phyloP scores from a whole-genome alignment of 64 coral and sea anemone species.

The Orbicella faveolata region DNA sequence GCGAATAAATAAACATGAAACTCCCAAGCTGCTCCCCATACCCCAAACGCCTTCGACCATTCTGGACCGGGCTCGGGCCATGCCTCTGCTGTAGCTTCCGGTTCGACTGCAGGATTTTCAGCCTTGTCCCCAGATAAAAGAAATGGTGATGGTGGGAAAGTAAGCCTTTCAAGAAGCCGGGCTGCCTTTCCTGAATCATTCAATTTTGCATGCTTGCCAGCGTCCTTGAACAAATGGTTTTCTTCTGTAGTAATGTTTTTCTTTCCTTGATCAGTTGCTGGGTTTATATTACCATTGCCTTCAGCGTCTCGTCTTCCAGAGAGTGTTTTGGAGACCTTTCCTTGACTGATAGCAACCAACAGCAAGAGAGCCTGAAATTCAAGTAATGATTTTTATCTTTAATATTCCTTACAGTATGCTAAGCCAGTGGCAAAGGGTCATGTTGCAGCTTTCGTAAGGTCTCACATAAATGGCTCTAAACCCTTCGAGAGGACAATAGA shows the following conservation, averaged over 20 bases:
- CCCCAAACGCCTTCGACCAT: constrained; percentile 25
- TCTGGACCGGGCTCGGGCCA: constrained; percentile 45
- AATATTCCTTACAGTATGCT: too few relatives aligned
- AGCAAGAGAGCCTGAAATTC: not conserved
- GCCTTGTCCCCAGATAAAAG: constrained; percentile 26
- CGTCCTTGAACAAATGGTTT: not conserved
- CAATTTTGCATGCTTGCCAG: not conserved
- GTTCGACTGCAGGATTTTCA: not conserved
- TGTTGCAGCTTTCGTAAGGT: too few relatives aligned
- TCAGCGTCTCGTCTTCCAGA: not conserved
- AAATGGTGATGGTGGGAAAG: not conserved
- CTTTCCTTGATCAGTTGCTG: not conserved
- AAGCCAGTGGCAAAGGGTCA: too few relatives aligned
- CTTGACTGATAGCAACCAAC: not conserved
- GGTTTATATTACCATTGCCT: too few relatives aligned
- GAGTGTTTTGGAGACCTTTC: not conserved
- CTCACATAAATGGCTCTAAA: too few relatives aligned
- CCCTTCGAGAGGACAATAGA: too few relatives aligned
- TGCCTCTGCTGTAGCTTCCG: not conserved
- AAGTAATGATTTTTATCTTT: not conserved
- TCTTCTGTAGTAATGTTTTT: too few relatives aligned
- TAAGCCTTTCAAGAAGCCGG: not conserved
- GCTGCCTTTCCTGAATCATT: too few relatives aligned
- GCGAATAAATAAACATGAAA: constrained; percentile 46
- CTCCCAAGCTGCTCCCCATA: constrained; percentile 60